Base-by-base conservation (phyloP, 2,888 invertebrate species). In the Chymomyza caudatula region DNA sequence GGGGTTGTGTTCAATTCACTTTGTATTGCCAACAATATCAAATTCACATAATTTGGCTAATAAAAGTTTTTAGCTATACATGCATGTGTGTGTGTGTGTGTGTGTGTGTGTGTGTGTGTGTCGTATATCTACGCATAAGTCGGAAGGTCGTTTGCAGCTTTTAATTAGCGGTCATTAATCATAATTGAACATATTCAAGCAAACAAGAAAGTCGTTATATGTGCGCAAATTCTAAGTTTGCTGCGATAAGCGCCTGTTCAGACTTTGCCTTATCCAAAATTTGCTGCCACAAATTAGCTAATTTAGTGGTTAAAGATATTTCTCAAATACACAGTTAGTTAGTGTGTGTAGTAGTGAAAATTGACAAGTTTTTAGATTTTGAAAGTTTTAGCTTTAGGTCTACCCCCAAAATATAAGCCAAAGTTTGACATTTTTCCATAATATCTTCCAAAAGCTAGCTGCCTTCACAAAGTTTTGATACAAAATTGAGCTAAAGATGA, bases 141-240 rank as follows among this genome's bases (percentile, higher is more conserved):
- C 25, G 25, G 57, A 58, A 67, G 63, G 67, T 59, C 29, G 60
- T 63, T 70, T 61, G 63, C 66, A 65, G 55, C 22, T 58, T 73
- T 67, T 74, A 74, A 79, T 82, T 72, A 68, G 57, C 52, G 58
- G 51, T 69, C 69, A 72, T 76, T 81, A 67, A 71, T 66, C 72
- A 72, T 69, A 77, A 81, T 81, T 80, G 67, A 75, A 52, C 6
- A 37, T 57, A 67, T 20, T 55, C 51, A 59, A 11, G 23, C 4
- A 56, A 63, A 61, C 69, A 53, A 56, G 60, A 37, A 17, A 52
- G 55, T 64, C 56, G 69, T 37, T 22, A 51, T 47, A 51, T 59
- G n/a, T 55, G 60, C 66, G 49, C 52, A 49, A 60, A 60, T 17
- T 52, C 55, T 11, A 11, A 37, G 29, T 37, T 37, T 11, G 2